Evolutionary conservation across 2,113 vertebrate genomes (phyloP).

Genomic region (Mustela lutreola): DNA sequence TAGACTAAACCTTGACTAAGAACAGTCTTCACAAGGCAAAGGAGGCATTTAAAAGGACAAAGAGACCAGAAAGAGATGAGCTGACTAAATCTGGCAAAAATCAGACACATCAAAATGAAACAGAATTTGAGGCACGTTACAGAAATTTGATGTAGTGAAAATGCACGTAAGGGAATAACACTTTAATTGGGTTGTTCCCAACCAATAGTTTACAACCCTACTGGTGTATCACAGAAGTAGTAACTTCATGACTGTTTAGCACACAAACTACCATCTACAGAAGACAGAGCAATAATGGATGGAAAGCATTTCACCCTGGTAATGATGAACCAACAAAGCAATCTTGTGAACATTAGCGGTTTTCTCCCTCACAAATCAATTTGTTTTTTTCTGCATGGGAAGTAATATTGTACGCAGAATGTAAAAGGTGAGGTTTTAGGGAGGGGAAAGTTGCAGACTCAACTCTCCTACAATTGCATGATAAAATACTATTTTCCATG

Average conservation of each 20-base stretch:
- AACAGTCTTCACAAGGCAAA: not conserved
- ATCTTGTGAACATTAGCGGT: not conserved
- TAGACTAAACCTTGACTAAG: not conserved
- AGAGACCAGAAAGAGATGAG: not conserved
- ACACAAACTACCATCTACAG: not conserved
- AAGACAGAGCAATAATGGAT: not conserved
- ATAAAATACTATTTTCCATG: not conserved
- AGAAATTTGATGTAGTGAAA: not conserved
- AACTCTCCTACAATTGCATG: not conserved
- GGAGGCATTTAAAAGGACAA: not conserved
- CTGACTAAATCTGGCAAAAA: not conserved
- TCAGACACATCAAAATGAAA: not conserved
- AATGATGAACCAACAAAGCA: not conserved
- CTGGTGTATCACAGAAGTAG: not conserved
- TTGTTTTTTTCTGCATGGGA: conserved; percentile 24
- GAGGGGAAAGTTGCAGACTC: not conserved
- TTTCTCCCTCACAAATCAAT: not conserved
- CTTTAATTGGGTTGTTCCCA: conserved; percentile 63
- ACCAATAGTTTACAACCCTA: conserved; percentile 61
- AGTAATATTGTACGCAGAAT: not conserved
- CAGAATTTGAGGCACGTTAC: not conserved
- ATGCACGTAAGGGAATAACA: not conserved
- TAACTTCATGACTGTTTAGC: conserved; percentile 4
- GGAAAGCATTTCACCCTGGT: not conserved
- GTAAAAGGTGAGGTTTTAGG: not conserved